Conservation (phyloP, 1,140 invertebrate genomes). For the Cherax quadricarinatus region DNA sequence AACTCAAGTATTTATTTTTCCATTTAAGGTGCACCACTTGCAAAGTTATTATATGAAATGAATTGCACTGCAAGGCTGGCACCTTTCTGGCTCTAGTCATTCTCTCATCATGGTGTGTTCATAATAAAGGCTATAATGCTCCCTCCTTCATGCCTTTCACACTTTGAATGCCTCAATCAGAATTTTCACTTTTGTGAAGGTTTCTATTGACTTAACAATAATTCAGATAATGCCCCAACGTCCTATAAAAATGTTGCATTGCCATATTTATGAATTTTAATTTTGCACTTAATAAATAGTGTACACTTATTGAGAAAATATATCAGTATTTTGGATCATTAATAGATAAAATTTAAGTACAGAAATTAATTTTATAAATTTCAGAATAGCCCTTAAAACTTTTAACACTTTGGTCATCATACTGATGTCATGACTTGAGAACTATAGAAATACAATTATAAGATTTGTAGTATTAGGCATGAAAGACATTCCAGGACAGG, state of each 20-base stretch:
- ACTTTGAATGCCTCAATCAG: background rate
- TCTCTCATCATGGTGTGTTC: background rate
- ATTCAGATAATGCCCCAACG: background rate
- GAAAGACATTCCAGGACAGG: too few relatives aligned
- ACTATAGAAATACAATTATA: too few relatives aligned
- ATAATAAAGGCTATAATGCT: background rate
- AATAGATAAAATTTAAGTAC: too few relatives aligned
- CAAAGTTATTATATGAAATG: background rate
- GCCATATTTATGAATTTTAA: background rate
- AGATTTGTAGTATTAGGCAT: too few relatives aligned
- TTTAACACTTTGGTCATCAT: too few relatives aligned
- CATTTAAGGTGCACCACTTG: background rate
- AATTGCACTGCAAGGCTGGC: constrained; percentile 9
- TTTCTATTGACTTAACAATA: background rate
- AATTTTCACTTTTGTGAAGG: background rate
- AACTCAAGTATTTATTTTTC: constrained; percentile 11
- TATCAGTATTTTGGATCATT: background rate
- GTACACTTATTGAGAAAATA: background rate
- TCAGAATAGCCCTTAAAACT: too few relatives aligned
- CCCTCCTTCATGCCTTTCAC: background rate
- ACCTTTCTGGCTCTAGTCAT: constrained; percentile 11
- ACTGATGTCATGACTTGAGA: too few relatives aligned
- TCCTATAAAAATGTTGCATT: background rate
- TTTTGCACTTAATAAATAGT: background rate
- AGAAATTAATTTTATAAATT: too few relatives aligned